phyloP scores from a whole-genome alignment of 2,113 vertebrate genomes.

The Mastomys natalensis region DNA sequence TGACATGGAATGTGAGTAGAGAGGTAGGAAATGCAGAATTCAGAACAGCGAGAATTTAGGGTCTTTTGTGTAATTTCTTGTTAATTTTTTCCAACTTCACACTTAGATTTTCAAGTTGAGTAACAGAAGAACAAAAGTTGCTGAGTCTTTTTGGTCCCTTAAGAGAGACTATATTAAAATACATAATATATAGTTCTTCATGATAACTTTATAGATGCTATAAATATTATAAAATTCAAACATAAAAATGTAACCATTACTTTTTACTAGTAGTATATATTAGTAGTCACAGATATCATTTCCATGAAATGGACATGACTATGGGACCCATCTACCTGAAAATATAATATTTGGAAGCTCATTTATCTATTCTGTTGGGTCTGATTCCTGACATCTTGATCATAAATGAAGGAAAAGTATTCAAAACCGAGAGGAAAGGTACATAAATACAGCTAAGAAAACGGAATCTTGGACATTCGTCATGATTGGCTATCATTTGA shows the following conservation, averaged over 20 bases:
- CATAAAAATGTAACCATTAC: background rate
- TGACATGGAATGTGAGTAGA: background rate
- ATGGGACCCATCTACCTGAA: background rate
- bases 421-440: background rate
- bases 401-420: background rate
- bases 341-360: background rate
- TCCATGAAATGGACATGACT: background rate
- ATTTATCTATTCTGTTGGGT: background rate
- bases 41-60: background rate
- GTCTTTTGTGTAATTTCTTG: background rate
- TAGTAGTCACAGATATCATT: background rate
- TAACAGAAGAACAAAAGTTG: background rate
- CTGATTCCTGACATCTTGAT: background rate
- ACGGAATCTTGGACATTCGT: background rate
- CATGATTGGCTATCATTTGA: background rate
- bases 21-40: too few relatives aligned
- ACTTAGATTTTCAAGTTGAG: background rate
- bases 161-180: background rate
- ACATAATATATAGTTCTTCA: background rate
- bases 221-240: background rate
- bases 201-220: background rate
- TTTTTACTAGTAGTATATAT: too few relatives aligned
- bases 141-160: background rate
- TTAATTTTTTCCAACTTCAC: background rate
- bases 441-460: background rate